These are phyloP conservation scores for Ecliptopera silaceata DNA, from an alignment of 2,888 invertebrate genomes.

Conservation along the genomic window DNA sequence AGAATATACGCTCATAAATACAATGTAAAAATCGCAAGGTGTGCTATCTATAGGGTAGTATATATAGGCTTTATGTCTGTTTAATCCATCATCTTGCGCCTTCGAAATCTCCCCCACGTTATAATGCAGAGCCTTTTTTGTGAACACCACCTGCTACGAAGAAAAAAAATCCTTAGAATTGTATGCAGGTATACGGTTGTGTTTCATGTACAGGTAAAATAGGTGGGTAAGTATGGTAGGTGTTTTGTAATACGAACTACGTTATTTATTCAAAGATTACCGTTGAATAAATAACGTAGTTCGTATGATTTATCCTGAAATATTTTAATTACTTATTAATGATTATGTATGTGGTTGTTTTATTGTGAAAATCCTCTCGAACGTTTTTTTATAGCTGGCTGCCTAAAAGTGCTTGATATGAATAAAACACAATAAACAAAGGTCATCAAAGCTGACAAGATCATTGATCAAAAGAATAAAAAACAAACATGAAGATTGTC, in stretches of 20 bases:
- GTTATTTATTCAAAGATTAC: too few relatives aligned
- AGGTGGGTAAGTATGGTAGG: too few relatives aligned
- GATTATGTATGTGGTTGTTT: too few relatives aligned
- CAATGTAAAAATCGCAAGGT: slow-evolving; percentile 34
- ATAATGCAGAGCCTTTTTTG: slow-evolving; percentile 53
- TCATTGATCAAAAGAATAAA: slow-evolving; percentile 7
- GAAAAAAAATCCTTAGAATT: slow-evolving; percentile 43
- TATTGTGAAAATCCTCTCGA: too few relatives aligned
- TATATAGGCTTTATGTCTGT: slow-evolving; percentile 31
- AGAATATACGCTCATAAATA: neutral
- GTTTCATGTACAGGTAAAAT: slow-evolving; percentile 32
- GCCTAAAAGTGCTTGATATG: neutral
- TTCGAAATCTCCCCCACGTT: slow-evolving; percentile 45
- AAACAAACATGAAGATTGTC: slow-evolving; percentile 1
- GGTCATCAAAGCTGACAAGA: neutral
- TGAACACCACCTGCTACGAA: slow-evolving; percentile 58
- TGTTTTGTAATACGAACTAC: too few relatives aligned
- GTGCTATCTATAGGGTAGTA: slow-evolving; percentile 22
- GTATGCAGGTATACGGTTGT: slow-evolving; percentile 49
- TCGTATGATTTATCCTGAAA: too few relatives aligned
- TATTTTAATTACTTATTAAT: too few relatives aligned
- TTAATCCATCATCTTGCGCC: slow-evolving; percentile 44
- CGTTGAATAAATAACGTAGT: too few relatives aligned
- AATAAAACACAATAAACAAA: neutral
- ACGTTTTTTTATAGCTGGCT: slow-evolving; percentile 10